Percentiles rank a stretch among this genome's conserved stretches.
Conservation (phyloP, 2,113 vertebrate species). For the Pycnonotus jocosus region DNA sequence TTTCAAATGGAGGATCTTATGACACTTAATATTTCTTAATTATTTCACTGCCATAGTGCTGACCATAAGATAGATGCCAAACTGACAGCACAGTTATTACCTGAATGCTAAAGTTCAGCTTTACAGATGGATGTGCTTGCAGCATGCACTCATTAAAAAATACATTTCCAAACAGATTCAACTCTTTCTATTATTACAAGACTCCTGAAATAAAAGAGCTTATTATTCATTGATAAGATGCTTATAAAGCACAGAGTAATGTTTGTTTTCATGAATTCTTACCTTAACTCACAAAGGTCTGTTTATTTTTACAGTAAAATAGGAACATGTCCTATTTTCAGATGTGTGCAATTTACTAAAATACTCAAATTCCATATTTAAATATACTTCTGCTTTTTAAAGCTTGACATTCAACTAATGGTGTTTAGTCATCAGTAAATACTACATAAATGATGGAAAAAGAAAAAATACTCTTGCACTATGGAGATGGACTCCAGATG, state of each 20-base stretch:
- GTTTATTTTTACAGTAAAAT: neutral
- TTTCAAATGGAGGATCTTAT: neutral
- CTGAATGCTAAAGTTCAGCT: neutral
- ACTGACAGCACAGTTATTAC: neutral
- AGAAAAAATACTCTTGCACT: neutral
- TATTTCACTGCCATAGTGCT: neutral
- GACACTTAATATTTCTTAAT: slow-evolving; percentile 21
- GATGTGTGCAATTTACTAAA: neutral
- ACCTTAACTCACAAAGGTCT: neutral
- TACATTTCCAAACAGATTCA: neutral
- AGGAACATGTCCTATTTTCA: neutral
- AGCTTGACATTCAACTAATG: neutral
- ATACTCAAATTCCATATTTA: neutral
- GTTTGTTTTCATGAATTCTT: neutral
- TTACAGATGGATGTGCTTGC: neutral
- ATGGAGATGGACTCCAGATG: no score
- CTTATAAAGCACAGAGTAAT: neutral
- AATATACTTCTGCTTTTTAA: neutral
- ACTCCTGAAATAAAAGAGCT: neutral
- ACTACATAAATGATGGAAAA: neutral
- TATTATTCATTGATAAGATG: neutral
- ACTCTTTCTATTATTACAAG: neutral
- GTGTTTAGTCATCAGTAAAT: neutral
- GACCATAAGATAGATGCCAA: neutral
- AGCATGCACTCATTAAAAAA: neutral